Conservation (phyloP, 2,888 invertebrate species). For the Tiliacea aurago region DNA sequence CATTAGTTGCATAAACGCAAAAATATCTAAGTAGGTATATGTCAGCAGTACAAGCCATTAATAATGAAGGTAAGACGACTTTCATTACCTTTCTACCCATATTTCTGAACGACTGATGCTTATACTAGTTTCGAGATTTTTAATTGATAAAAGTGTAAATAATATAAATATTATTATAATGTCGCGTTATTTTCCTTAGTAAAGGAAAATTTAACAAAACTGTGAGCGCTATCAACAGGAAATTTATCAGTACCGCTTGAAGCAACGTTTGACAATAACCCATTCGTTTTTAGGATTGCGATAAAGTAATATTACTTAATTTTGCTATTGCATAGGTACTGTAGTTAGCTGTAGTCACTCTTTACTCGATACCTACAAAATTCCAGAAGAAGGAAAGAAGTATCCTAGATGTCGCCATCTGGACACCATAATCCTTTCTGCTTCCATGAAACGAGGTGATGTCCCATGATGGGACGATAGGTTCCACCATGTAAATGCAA, state of each 20-base stretch:
- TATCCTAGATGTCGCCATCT: background rate
- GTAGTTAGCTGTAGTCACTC: background rate
- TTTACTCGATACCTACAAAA: conserved; percentile 2
- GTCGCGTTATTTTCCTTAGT: conserved; percentile 26
- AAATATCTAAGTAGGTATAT: background rate
- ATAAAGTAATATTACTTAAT: conserved; percentile 30
- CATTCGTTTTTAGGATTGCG: conserved; percentile 31
- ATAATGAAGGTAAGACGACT: conserved; percentile 50
- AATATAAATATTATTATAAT: conserved; percentile 14
- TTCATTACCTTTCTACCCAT: conserved; percentile 56
- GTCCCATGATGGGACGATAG: too few relatives aligned
- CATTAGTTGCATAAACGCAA: background rate
- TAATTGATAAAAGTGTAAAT: conserved; percentile 31
- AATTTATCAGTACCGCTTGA: conserved; percentile 54
- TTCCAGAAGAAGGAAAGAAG: background rate
- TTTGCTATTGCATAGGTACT: background rate
- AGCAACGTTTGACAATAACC: conserved; percentile 42
- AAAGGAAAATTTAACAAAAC: conserved; percentile 52
- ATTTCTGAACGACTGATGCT: conserved; percentile 40
- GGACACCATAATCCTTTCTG: background rate
- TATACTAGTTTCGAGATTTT: conserved; percentile 31
- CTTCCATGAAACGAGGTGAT: background rate
- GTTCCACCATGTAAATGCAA: too few relatives aligned
- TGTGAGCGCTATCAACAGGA: conserved; percentile 56
- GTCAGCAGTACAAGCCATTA: conserved; percentile 21